Evolutionary conservation across 2,113 vertebrate genomes (phyloP).

Genomic region (Phaetusa simplex): DNA sequence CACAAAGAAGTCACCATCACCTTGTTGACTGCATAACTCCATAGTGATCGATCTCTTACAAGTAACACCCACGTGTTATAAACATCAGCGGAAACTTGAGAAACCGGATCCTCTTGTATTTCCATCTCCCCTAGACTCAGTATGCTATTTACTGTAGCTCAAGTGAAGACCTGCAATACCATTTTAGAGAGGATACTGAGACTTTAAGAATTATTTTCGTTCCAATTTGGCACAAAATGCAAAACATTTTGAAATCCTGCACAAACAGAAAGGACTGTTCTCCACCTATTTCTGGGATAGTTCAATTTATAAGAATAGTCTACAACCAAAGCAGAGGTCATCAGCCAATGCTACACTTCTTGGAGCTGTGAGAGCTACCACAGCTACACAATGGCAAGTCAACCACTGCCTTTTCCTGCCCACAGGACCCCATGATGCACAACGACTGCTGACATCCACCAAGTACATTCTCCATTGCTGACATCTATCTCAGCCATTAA

Average conservation of each 20-base stretch:
- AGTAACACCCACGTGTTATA: slow-evolving; percentile 37
- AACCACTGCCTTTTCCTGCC: neutral
- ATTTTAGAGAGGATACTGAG: neutral
- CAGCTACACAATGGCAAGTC: neutral
- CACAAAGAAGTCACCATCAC: slow-evolving; percentile 25
- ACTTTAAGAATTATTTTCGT: neutral
- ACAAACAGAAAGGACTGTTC: neutral
- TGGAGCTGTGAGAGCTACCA: neutral
- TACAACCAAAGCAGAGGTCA: neutral
- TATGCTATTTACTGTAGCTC: neutral
- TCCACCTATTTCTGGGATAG: neutral
- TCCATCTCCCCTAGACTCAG: slow-evolving; percentile 8
- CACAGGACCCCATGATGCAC: neutral
- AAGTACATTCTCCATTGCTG: neutral
- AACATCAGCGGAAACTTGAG: slow-evolving; percentile 50
- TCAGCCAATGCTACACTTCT: neutral
- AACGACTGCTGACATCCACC: neutral
- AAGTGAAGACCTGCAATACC: slow-evolving; percentile 7
- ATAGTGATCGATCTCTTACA: slow-evolving; percentile 15
- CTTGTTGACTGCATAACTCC: slow-evolving; percentile 24
- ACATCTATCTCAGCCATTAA: neutral
- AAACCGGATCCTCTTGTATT: slow-evolving; percentile 36
- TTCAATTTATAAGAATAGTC: neutral
- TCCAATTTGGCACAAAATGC: neutral
- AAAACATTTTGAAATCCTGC: neutral